These are phyloP conservation scores for Halcyon chelicuti DNA, from an alignment of 2,797 vertebrate species.

Conservation along the genomic window DNA sequence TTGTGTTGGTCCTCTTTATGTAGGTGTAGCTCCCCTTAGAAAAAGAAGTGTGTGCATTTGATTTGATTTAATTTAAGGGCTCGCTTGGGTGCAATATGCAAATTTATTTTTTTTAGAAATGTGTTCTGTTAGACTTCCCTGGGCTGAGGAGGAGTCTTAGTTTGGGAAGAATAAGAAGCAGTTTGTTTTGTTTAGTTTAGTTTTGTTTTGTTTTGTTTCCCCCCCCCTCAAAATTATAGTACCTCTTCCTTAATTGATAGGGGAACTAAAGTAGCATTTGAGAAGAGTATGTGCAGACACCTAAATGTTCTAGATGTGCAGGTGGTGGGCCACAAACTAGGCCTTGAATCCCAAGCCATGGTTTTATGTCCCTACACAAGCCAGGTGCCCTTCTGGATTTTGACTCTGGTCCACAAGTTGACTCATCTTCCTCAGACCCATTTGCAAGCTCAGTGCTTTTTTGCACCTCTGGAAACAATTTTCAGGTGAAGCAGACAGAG, in stretches of 20 bases:
- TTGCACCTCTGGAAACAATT: not conserved
- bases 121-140: not conserved
- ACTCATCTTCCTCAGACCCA: not conserved
- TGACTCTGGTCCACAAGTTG: not conserved
- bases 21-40: not conserved
- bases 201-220: no score
- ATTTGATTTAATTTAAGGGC: not conserved
- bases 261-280: not conserved
- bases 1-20: not conserved
- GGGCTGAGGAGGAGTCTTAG: not conserved
- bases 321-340: not conserved
- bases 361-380: not conserved
- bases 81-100: fast-evolving
- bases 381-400: not conserved
- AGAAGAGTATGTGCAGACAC: not conserved
- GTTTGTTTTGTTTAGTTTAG: no score
- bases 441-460: not conserved
- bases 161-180: not conserved
- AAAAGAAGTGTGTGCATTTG: fast-evolving
- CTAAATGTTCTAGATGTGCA: not conserved
- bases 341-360: not conserved
- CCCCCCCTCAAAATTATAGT: not conserved
- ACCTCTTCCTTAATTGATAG: not conserved
- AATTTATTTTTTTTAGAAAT: not conserved
- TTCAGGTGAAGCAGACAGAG: not conserved